phyloP scores from a whole-genome alignment of 2,888 invertebrate genomes.

The Hipparchia semele region DNA sequence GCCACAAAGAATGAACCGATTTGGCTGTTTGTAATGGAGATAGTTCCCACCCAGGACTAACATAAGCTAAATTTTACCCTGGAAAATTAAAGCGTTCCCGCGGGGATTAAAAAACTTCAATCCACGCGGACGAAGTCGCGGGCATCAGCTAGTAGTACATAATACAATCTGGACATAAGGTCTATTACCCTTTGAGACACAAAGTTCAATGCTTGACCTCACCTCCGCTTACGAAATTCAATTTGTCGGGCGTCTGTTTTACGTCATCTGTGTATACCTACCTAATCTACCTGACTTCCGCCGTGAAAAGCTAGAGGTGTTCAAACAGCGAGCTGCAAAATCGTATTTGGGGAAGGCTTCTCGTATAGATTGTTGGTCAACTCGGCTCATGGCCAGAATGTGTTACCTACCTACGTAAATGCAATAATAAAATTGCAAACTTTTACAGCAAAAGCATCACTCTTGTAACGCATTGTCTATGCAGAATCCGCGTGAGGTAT shows the following conservation, averaged over 20 bases:
- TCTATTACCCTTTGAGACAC: not conserved
- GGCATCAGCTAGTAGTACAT: not conserved
- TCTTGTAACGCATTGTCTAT: too few species aligned
- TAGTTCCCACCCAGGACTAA: too few species aligned
- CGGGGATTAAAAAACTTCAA: too few species aligned
- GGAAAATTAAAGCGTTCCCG: too few species aligned
- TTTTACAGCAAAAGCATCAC: not conserved
- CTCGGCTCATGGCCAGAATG: not conserved
- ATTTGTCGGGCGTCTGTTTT: constrained; percentile 11
- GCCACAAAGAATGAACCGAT: too few species aligned
- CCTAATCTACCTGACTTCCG: constrained; percentile 19
- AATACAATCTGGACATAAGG: not conserved
- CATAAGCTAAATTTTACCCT: too few species aligned
- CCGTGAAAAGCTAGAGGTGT: constrained; percentile 8
- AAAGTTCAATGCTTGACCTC: not conserved
- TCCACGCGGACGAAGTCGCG: too few species aligned
- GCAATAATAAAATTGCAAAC: not conserved
- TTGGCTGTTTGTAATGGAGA: too few species aligned
- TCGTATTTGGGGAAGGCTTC: constrained; percentile 2
- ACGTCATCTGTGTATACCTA: constrained; percentile 2
- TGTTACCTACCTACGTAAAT: not conserved
- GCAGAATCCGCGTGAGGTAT: too few species aligned
- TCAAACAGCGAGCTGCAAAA: constrained; percentile 8
- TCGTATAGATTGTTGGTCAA: constrained; percentile 8
- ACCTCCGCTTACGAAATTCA: constrained; percentile 10